Evolutionary conservation across 2,113 vertebrate species (phyloP).

Genomic region (Arothron firmamentum): DNA sequence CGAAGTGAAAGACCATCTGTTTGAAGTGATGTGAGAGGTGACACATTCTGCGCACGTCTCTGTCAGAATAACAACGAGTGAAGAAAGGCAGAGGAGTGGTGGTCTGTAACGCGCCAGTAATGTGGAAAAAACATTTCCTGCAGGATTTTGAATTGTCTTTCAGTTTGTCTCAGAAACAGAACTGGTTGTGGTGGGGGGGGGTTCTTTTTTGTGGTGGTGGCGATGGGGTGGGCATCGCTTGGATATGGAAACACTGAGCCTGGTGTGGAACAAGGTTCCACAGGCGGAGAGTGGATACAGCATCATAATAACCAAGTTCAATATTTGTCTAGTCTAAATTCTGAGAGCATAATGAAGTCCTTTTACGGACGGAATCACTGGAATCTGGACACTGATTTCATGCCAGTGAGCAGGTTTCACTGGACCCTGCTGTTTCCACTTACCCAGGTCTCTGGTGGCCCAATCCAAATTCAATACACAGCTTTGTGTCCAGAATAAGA

Average conservation of each 20-base stretch:
- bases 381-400: slow-evolving; percentile 68
- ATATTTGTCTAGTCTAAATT: slow-evolving; percentile 74
- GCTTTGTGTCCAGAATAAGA: slow-evolving; percentile 49
- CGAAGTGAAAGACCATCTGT: slow-evolving; percentile 57
- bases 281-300: slow-evolving; percentile 55
- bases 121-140: slow-evolving; percentile 13
- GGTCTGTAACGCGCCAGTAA: background rate
- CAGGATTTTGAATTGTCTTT: slow-evolving; percentile 14
- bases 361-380: slow-evolving; percentile 70
- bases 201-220: slow-evolving; percentile 8
- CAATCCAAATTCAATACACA: slow-evolving; percentile 51
- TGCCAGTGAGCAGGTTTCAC: slow-evolving; percentile 68
- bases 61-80: slow-evolving; percentile 28
- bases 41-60: slow-evolving; percentile 41
- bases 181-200: background rate
- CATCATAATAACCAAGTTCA: slow-evolving; percentile 75
- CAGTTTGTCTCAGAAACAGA: slow-evolving; percentile 12
- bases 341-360: slow-evolving; percentile 72
- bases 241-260: slow-evolving; percentile 63
- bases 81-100: background rate
- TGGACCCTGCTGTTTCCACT: slow-evolving; percentile 64
- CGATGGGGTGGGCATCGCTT: slow-evolving; percentile 17
- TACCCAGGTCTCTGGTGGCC: slow-evolving; percentile 58
- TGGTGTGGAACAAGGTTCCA: slow-evolving; percentile 58
- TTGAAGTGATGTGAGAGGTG: slow-evolving; percentile 19